Conservation (phyloP, 1,140 invertebrate genomes). For the Zaprionus ornatus region DNA sequence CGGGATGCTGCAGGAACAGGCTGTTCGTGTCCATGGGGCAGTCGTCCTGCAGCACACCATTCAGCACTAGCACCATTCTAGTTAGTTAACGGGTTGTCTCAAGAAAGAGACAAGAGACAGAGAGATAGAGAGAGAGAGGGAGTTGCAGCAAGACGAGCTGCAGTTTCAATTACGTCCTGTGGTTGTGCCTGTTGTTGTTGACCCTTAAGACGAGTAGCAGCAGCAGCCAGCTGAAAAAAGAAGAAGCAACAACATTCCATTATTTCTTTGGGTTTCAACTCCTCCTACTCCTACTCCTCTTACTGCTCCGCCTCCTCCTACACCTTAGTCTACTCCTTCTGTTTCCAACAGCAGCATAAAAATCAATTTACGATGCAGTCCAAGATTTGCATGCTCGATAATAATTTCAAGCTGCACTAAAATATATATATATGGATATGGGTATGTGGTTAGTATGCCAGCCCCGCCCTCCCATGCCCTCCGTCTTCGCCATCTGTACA, state of each 20-base stretch:
- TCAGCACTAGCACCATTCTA: slow-evolving; percentile 93
- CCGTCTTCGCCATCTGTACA: background rate
- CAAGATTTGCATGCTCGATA: slow-evolving; percentile 78
- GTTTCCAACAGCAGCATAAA: slow-evolving; percentile 68
- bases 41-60: slow-evolving; percentile 93
- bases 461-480: background rate
- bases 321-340: background rate
- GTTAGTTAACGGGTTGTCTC: too few relatives aligned
- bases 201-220: slow-evolving; percentile 71
- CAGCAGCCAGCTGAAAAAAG: slow-evolving; percentile 31
- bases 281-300: background rate
- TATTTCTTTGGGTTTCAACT: slow-evolving; percentile 33
- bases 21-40: slow-evolving; percentile 91
- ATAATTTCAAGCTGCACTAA: slow-evolving; percentile 52
- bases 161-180: slow-evolving; percentile 56
- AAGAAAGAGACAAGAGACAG: background rate
- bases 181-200: slow-evolving; percentile 18
- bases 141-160: slow-evolving; percentile 10
- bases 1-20: slow-evolving; percentile 91
- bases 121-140: background rate
- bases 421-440: background rate
- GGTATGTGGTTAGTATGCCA: background rate
- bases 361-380: slow-evolving; percentile 77
- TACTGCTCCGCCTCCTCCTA: background rate
- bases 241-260: slow-evolving; percentile 13